Percentiles rank a stretch among this genome's conserved stretches.
These are phyloP conservation scores for Peromyscus eremicus DNA, from an alignment of 2,797 vertebrate genomes.

Conservation along the genomic window DNA sequence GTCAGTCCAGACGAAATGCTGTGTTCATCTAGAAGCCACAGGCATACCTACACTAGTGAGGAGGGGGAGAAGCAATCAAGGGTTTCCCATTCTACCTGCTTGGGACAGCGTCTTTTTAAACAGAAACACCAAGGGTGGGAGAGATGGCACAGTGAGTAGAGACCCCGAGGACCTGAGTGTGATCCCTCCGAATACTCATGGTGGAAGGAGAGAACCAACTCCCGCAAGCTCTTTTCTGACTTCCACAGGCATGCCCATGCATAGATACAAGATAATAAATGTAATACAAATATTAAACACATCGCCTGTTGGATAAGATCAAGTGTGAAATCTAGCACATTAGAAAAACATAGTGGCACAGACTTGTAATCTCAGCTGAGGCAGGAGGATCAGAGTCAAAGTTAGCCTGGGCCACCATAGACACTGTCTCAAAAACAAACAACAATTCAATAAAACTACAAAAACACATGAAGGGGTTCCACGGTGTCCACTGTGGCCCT, in stretches of 20 bases:
- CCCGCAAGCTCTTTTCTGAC: neutral
- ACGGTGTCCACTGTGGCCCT: neutral
- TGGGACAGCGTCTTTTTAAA: slow-evolving; percentile 10
- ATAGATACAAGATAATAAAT: neutral
- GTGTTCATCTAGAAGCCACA: neutral
- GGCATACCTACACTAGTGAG: neutral
- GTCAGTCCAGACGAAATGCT: neutral
- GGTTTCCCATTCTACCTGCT: neutral
- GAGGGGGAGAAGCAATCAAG: neutral
- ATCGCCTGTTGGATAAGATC: neutral
- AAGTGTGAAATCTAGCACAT: neutral
- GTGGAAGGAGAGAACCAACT: neutral
- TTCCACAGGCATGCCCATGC: too few species aligned
- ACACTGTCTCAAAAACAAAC: neutral
- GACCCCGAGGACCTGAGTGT: neutral
- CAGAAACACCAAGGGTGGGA: neutral
- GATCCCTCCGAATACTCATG: neutral
- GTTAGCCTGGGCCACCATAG: neutral
- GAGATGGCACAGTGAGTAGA: neutral
- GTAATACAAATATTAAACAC: neutral
- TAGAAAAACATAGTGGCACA: neutral
- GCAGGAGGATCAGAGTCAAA: neutral
- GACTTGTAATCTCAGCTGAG: neutral
- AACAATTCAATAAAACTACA: neutral
- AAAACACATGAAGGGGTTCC: neutral